Conservation (phyloP, 2,888 invertebrate species). For the Brenthis ino region DNA sequence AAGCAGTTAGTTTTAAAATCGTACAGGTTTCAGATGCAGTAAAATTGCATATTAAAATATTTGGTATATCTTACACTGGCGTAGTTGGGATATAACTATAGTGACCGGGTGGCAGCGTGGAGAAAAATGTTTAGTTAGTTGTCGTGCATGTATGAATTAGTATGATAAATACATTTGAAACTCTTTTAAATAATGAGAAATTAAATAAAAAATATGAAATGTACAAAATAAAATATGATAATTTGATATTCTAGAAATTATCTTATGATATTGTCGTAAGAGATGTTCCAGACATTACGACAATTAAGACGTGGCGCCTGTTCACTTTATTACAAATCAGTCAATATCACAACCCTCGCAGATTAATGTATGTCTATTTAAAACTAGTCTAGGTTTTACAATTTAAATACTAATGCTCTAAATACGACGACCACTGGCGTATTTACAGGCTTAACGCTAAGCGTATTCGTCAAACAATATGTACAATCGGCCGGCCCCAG, state of each 20-base stretch:
- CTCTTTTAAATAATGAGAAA: slow-evolving; percentile 1
- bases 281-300: slow-evolving; percentile 69
- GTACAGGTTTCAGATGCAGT: slow-evolving; percentile 31
- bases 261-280: slow-evolving; percentile 59
- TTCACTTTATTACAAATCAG: slow-evolving; percentile 12
- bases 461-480: slow-evolving; percentile 51
- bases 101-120: slow-evolving; percentile 78
- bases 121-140: slow-evolving; percentile 46
- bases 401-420: slow-evolving; percentile 25
- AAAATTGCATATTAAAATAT: slow-evolving; percentile 38
- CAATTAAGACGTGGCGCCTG: slow-evolving; percentile 24
- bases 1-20: slow-evolving; percentile 32
- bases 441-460: slow-evolving; percentile 48
- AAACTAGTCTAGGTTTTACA: slow-evolving; percentile 18
- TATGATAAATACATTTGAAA: neutral
- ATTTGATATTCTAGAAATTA: neutral
- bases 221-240: slow-evolving; percentile 26
- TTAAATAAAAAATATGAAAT: neutral
- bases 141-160: slow-evolving; percentile 21
- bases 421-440: slow-evolving; percentile 35
- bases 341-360: slow-evolving; percentile 8
- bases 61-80: slow-evolving; percentile 83
- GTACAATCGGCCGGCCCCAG: slow-evolving; percentile 65
- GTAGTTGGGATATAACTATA: slow-evolving; percentile 83
- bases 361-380: slow-evolving; percentile 16